A percentile compares a stretch with the other conserved stretches of the same genome.
Conservation (phyloP, 2,888 invertebrate species). For the Chrysomela aeneicollis region DNA sequence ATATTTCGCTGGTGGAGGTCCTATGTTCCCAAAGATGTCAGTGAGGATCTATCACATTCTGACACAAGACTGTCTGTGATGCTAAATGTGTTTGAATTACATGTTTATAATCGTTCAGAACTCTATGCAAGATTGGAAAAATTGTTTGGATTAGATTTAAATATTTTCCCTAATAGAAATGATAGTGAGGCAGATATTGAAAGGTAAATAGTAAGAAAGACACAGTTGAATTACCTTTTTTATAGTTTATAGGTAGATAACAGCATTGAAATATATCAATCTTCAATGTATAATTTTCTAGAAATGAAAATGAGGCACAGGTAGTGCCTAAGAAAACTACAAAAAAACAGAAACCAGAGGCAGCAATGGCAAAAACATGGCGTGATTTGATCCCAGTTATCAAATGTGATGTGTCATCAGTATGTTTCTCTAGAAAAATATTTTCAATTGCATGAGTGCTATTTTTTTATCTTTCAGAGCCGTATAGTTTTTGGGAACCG, state of each 20-base stretch:
- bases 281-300: conserved; percentile 13
- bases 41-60: conserved; percentile 95
- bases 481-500: conserved; percentile 95
- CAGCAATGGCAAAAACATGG: conserved; percentile 90
- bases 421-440: conserved; percentile 57
- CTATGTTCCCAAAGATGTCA: conserved; percentile 93
- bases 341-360: conserved; percentile 71
- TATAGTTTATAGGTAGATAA: too few species aligned
- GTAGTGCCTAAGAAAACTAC: conserved; percentile 41
- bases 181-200: conserved; percentile 49
- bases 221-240: too few species aligned
- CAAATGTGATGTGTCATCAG: conserved; percentile 90
- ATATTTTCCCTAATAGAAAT: conserved; percentile 71
- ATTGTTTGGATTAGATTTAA: conserved; percentile 83
- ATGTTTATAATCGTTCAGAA: conserved; percentile 92
- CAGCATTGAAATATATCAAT: background rate
- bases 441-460: background rate
- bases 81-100: conserved; percentile 93
- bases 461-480: conserved; percentile 66
- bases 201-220: conserved; percentile 32
- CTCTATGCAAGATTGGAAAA: conserved; percentile 88
- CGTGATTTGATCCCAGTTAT: conserved; percentile 95
- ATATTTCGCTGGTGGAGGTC: conserved; percentile 99
- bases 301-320: conserved; percentile 45
- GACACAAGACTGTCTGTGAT: conserved; percentile 91